A percentile compares a stretch with the other conserved stretches of the same genome.
phyloP scores from a whole-genome alignment of 1,140 invertebrate genomes.

The Sinella curviseta region DNA sequence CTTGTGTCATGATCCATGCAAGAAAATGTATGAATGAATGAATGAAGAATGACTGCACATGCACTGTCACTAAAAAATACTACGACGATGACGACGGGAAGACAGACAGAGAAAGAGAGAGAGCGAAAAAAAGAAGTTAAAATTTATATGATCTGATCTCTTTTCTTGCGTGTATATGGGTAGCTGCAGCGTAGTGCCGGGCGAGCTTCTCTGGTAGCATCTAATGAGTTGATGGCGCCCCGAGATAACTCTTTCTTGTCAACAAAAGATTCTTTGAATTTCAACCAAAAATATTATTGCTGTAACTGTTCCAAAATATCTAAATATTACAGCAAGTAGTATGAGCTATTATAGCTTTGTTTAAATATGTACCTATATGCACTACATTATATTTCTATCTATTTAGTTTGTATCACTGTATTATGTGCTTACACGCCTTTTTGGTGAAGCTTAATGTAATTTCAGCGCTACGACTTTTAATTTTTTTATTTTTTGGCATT shows the following conservation, averaged over 20 bases:
- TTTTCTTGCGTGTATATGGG: neutral
- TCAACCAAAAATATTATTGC: neutral
- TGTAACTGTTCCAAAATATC: neutral
- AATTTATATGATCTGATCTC: conserved; percentile 16
- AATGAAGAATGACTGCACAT: conserved; percentile 12
- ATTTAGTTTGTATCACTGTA: no score
- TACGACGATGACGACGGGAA: no score
- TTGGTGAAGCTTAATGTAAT: no score
- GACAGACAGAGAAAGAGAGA: no score
- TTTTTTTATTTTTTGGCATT: no score
- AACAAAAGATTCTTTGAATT: conserved; percentile 39
- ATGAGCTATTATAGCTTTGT: neutral
- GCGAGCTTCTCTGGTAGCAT: conserved; percentile 42
- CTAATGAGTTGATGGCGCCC: conserved; percentile 50
- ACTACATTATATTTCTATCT: no score
- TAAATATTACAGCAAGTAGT: no score
- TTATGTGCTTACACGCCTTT: no score
- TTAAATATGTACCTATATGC: neutral
- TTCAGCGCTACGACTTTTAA: no score
- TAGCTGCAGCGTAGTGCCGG: neutral
- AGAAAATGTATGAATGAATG: neutral
- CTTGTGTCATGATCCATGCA: conserved; percentile 24
- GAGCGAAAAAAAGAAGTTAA: neutral
- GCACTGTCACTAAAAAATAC: no score
- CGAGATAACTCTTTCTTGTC: conserved; percentile 44